Conservation (phyloP, 1,140 invertebrate genomes). For the Macrosteles quadrilineatus region DNA sequence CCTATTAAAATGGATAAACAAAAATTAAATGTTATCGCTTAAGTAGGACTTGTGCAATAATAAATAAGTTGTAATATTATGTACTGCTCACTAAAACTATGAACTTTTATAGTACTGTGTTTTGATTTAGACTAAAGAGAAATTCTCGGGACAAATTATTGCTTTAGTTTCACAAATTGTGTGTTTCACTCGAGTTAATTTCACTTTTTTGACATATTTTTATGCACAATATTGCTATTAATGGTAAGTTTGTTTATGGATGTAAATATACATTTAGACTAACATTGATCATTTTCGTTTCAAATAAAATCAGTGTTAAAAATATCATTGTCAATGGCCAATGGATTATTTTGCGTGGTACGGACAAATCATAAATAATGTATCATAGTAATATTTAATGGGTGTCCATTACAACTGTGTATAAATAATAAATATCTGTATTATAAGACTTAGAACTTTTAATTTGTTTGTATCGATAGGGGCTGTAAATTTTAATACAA, state of each 20-base stretch:
- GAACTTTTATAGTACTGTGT: not conserved
- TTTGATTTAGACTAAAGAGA: not conserved
- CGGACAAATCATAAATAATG: conserved; percentile 15
- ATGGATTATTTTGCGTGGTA: conserved; percentile 8
- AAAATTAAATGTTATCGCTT: not conserved
- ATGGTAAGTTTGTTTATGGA: not conserved
- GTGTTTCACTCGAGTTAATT: conserved; percentile 2
- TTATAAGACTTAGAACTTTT: conserved; percentile 15
- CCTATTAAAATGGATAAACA: no score
- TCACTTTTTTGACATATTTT: not conserved
- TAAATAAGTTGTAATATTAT: no score
- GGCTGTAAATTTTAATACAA: conserved; percentile 21
- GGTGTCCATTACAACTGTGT: conserved; percentile 1
- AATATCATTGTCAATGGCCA: not conserved
- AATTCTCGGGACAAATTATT: no score
- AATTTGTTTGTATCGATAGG: conserved; percentile 18
- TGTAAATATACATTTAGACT: conserved; percentile 8
- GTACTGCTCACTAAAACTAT: no score
- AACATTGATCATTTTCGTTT: not conserved
- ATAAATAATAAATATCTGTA: conserved; percentile 20
- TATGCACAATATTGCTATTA: not conserved
- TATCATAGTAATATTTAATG: not conserved
- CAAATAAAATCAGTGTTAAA: not conserved
- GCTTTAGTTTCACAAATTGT: not conserved
- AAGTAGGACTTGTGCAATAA: no score